Evolutionary conservation across 1,140 invertebrate species (phyloP), one percentile per base, ranked within the genome.

Genomic region (Zaprionus vittiger): DNA sequence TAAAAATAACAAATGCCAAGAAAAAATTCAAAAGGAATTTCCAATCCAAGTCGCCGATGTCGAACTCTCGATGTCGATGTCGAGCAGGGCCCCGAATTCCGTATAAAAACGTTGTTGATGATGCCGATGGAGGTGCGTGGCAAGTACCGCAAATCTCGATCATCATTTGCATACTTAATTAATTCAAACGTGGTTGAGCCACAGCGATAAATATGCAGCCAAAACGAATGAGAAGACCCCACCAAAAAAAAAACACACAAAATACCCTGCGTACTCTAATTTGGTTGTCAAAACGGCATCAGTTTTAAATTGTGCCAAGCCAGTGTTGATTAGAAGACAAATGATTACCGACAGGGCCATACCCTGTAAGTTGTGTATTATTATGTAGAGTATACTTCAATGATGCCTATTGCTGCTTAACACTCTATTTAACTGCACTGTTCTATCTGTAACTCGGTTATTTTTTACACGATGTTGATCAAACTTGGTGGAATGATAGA

Each of bases 201-300:
- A 68, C 75, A 72, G 41, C 55, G 49, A 77, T 83, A 85, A 85
- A 86, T 79, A 85, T 79, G 71, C 82, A 86, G 49, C 71, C 54
- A 73, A 59, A 77, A 70, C 49, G 66, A 31, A 64, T 38, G 67
- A 77, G 9, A 62, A 65, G 24, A 70, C 12, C 22, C n/a, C 41
- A 44, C 41, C 15, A 44, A 44, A 44, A 44, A 44, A 44, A 44
- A 44, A 41, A 41, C 12, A 67, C 52, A 65, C 59, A 73, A 82
- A 82, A 82, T 57, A 83, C 66, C 73, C 68, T 73, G 69, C 79
- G 79, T 86, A 86, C 83, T 86, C 83, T 86, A 86, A 86, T 86
- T 86, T 86, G 83, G 80, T 86, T 86, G 83, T 86, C 83, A 86
- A 86, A 86, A 86, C 77, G 83, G 62, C 83, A 77, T 87, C 77